Evolutionary conservation across 2,797 vertebrate species (phyloP), one percentile per base, ranked within the genome.

Genomic region (Hoplostethus atlanticus): DNA sequence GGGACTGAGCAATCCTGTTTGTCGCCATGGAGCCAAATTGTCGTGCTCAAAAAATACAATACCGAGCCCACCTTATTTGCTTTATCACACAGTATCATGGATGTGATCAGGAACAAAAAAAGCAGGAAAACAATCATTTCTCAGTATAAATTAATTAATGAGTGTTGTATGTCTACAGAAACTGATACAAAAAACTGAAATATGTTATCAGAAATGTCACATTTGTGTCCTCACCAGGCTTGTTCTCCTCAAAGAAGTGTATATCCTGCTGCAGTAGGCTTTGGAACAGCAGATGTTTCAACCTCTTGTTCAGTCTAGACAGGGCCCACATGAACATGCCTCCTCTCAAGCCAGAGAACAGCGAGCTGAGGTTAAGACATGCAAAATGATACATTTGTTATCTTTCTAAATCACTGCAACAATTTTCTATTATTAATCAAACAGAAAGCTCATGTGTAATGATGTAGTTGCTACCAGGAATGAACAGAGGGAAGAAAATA

Each of bases 231-330:
- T 88, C 68, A 97, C 96, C 96, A 74, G 96, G 81, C 64, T 95
- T 94, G 58, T 93, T 96, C 71, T 94, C 90, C 25, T 93, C 95
- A 85, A 98, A 97, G 90, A 98, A 98, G 48, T 83, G 55, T 4
- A 97, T 93, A 2, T 98, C 97, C 84, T 96, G 97, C 73, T 76
- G 88, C 78, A 98, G 80, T 30, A 98, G 80, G 50, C 84, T 90
- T 52, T 89, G 87, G 83, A 97, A 98, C 54, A 98, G 93, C 81
- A 83, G 80, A 28, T 86, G 65, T 7, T 94, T 91, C 54, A 95
- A 76, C 47, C 95, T 92, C 69, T 86, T 77, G 69, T 95, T 96
- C 64, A 97, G 91, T 48, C 96, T 89, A 73, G 87, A 77, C 47
- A 91, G 12, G 0, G 75, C 83, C 28, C 89, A 85, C 46, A 0